Percentiles rank a stretch among this genome's conserved stretches.
phyloP scores from a whole-genome alignment of 1,140 invertebrate species.

The Diorhabda sublineata region DNA sequence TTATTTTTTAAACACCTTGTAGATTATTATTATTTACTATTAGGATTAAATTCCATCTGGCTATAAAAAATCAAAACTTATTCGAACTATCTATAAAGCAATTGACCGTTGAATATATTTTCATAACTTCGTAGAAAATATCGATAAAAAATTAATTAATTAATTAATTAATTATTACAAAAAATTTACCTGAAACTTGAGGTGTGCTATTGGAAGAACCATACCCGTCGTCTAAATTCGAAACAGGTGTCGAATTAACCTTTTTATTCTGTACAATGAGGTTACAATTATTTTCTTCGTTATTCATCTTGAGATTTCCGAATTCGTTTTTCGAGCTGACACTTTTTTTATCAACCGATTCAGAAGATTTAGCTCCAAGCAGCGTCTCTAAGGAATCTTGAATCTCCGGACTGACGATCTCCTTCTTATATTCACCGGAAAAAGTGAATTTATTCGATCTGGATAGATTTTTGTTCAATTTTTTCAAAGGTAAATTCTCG shows the following conservation, averaged over 20 bases:
- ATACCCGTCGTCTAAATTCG: slow-evolving; percentile 52
- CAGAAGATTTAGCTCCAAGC: slow-evolving; percentile 33
- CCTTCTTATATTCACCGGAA: slow-evolving; percentile 19
- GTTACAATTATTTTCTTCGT: slow-evolving; percentile 16
- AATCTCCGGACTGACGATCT: slow-evolving; percentile 17
- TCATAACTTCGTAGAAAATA: not conserved
- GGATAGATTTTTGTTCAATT: slow-evolving; percentile 22
- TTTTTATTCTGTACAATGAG: slow-evolving; percentile 29
- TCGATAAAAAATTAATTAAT: slow-evolving; percentile 8
- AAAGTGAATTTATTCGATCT: slow-evolving; percentile 20
- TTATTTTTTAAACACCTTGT: too few relatives aligned
- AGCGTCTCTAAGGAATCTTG: slow-evolving; percentile 3
- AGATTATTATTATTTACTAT: too few relatives aligned
- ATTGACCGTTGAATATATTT: not conserved
- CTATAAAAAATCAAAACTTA: not conserved
- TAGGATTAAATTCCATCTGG: not conserved
- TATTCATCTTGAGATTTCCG: slow-evolving; percentile 27
- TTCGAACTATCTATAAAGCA: not conserved
- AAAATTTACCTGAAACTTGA: slow-evolving; percentile 49
- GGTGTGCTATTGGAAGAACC: slow-evolving; percentile 53
- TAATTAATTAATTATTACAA: not conserved
- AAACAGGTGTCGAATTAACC: slow-evolving; percentile 42
- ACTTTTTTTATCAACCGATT: slow-evolving; percentile 20
- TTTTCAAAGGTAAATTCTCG: slow-evolving; percentile 39
- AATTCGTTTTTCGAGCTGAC: slow-evolving; percentile 21